Evolutionary conservation across 2,888 invertebrate species (phyloP).

Genomic region (Tridacna crocea): DNA sequence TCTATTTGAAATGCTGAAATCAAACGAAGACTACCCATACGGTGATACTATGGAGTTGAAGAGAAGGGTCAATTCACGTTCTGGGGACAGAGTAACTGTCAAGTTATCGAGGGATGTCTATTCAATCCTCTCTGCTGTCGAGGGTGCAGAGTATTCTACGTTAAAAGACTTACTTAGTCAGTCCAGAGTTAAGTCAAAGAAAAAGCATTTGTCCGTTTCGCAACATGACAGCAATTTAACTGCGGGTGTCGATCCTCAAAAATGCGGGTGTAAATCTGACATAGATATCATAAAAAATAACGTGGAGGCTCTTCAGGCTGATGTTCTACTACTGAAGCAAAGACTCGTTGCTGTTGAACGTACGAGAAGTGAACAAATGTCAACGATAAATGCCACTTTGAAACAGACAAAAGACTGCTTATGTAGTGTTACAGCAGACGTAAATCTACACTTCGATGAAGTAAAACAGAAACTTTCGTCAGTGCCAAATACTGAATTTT

Average conservation of each 20-base stretch:
- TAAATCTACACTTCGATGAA: not conserved
- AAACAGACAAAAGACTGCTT: not conserved
- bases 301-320: constrained; percentile 7
- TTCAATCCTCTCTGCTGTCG: not conserved
- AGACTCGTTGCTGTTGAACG: constrained; percentile 11
- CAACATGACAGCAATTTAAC: not conserved
- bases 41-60: not conserved
- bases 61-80: constrained; percentile 5
- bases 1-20: constrained; percentile 15
- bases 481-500: not conserved
- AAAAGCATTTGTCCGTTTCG: not conserved
- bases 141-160: constrained; percentile 4
- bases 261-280: not conserved
- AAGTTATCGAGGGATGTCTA: constrained; percentile 11
- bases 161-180: constrained; percentile 15
- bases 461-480: not conserved
- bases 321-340: constrained; percentile 10
- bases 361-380: not conserved
- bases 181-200: not conserved
- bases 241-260: too few relatives aligned
- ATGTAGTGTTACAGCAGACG: not conserved
- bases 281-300: not conserved
- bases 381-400: not conserved
- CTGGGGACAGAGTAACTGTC: constrained; percentile 7
- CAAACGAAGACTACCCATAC: constrained; percentile 10